Evolutionary conservation across 92 coral and sea anemone species (phyloP), one percentile per base, ranked within the genome.

Genomic region (Zoanthus gigantus): DNA sequence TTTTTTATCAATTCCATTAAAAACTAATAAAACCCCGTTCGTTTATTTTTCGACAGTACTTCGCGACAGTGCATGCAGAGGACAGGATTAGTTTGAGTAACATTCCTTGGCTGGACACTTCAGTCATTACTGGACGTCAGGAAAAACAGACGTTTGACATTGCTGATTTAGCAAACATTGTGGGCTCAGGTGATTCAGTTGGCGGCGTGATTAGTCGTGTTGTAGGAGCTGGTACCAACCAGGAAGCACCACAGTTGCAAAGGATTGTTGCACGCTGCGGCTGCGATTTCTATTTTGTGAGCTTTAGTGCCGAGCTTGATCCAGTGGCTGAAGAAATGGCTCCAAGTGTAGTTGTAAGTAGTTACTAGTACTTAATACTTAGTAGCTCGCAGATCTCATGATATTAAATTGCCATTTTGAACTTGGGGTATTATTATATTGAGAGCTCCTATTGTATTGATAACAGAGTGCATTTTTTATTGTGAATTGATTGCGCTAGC

Each of bases 101-200:
- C 71, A 92, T 88, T 32, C 97, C 98, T 11, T 97, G 99, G 99
- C 90, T 97, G 7, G 96, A 92, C 76, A 92, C 98, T 50, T 88
- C 94, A 63, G 94, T 96, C 50, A 95, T 97, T 47, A 94, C 95
- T 8, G 96, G 98, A 61, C 94, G 98, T 12, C 98, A 92, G 65
- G 84, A 90, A 89, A 95, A 95, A 87, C 87, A 95, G 60, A 95
- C 90, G 61, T 91, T 91, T 89, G 99, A 91, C 84, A 94, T 97
- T 17, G 92, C 97, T 58, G 99, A 97, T 76, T 89, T 95, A 53
- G 93, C 97, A 71, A 87, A 96, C 76, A 96, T 97, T 68, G 96
- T 97, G 65, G 98, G 98, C 47, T 91, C 99, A 65, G 99, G 99
- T 23, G 99, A 97, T 65, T 94, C 98, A 23, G 96, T 97, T 31